phyloP scores from a whole-genome alignment of 2,797 vertebrate species.

The Jordanella pulchra region DNA sequence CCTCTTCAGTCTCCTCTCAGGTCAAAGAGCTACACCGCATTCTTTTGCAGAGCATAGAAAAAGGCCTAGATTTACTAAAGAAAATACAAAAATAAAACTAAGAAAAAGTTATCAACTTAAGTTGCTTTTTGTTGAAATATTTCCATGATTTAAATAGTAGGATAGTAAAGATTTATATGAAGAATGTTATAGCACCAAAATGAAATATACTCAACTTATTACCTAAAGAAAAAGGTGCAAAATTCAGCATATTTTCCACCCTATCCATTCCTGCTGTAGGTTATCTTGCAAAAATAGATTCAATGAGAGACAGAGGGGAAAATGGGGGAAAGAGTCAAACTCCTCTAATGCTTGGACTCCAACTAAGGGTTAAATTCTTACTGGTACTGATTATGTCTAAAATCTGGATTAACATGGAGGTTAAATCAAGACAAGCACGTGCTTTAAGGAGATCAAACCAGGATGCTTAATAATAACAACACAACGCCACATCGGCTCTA shows the following conservation, averaged over 20 bases:
- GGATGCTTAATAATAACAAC: background rate
- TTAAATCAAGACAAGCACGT: constrained; percentile 15
- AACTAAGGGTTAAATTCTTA: constrained; percentile 15
- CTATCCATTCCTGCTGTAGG: constrained; percentile 58
- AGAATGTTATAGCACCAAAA: constrained; percentile 23
- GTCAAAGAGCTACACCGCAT: constrained; percentile 34
- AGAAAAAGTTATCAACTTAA: constrained; percentile 10
- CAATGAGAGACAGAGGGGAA: background rate
- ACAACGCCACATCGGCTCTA: constrained; percentile 15
- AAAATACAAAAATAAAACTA: constrained; percentile 20
- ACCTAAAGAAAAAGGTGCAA: constrained; percentile 30
- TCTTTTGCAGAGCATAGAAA: constrained; percentile 11
- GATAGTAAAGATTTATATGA: constrained; percentile 46
- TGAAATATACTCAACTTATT: constrained; percentile 16
- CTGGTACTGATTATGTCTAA: constrained; percentile 1
- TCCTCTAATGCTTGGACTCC: constrained; percentile 9
- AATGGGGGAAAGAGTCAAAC: constrained; percentile 17
- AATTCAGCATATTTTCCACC: constrained; percentile 38
- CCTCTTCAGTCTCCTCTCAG: constrained; percentile 15
- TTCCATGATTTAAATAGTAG: constrained; percentile 44
- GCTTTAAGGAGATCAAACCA: constrained; percentile 8
- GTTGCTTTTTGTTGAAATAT: constrained; percentile 33
- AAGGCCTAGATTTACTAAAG: constrained; percentile 3
- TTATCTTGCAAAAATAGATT: constrained; percentile 21
- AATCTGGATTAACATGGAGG: constrained; percentile 10